These are phyloP conservation scores for Trichonephila clavata DNA, from an alignment of 1,140 invertebrate genomes.

Conservation along the genomic window DNA sequence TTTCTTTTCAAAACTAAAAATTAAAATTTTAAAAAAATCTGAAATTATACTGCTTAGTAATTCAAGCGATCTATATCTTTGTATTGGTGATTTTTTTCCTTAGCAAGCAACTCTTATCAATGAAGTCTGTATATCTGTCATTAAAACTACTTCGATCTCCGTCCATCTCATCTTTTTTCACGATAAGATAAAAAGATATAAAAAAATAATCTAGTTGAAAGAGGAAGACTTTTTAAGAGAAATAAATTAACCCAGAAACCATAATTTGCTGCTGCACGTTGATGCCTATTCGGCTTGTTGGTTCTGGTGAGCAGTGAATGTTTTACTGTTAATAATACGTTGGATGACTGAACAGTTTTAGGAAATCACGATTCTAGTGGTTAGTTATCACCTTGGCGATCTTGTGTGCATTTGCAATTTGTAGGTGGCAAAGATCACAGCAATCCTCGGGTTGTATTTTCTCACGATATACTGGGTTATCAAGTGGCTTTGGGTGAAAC, in stretches of 20 bases:
- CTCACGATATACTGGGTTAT: neutral
- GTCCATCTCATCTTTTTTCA: too few species aligned
- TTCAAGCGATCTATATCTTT: neutral
- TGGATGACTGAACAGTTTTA: neutral
- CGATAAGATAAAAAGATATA: neutral
- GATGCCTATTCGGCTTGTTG: neutral
- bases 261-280: neutral
- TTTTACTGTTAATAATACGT: conserved; percentile 9
- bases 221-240: neutral
- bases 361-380: neutral
- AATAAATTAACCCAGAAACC: conserved; percentile 29
- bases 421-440: neutral
- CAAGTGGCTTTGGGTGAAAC: too few species aligned
- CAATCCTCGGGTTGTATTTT: neutral
- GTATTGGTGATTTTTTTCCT: too few species aligned
- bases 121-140: too few species aligned
- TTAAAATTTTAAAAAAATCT: neutral
- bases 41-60: neutral
- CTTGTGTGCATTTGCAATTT: neutral
- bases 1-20: too few species aligned
- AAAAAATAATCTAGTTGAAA: neutral
- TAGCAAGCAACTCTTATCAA: too few species aligned
- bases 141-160: too few species aligned
- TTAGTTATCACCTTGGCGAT: neutral
- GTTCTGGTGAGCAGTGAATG: neutral